Evolutionary conservation across 92 coral and sea anemone species (phyloP), one percentile per base, ranked within the genome.

Genomic region (Montipora capitata): DNA sequence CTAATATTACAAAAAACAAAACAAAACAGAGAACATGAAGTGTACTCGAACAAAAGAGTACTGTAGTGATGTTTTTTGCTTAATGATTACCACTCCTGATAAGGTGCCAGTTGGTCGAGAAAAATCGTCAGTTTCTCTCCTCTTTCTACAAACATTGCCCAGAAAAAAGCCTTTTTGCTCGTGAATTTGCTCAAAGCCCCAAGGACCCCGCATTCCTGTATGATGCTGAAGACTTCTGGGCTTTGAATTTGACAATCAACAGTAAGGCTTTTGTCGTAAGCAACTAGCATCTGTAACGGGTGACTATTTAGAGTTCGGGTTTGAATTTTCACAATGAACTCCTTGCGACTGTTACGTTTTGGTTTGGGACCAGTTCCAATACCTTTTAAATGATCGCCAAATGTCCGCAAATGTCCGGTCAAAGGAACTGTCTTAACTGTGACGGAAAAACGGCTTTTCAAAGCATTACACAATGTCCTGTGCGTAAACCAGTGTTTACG

Each of bases 171-270:
- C 68, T 93, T 95, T 72, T 95, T 95, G 70, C 95, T 85, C 11
- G 94, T 93, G 59, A 66, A 87, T 67, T 91, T 82, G 51, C 20
- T 0, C 0, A 79, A 12, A 40, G 52, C 48, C 38, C 96, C 98
- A 56, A 96, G 94, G n/a, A 92, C 94, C 0, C 99, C 98, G 54
- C 96, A 94, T 64, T 96, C 98, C 95, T 86, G 89, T 7, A 94
- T 76, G 3, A 96, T 43, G 58, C 77, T 83, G 76, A 91, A 96
- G 18, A 92, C 56, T 63, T 82, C 93, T 2, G 95, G 97, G 41
- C 93, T 94, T 57, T 94, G 95, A 7, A 94, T 78, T 0, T 3
- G 3, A 41, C 92, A 72, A 15, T 88, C 87, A 4, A 95, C 18
- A 2, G 78, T 38, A 27, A 82, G 63, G 56, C 93, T 93, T 73